Percentiles rank a stretch among this genome's conserved stretches.
Evolutionary conservation across 2,113 vertebrate genomes (phyloP).

Genomic region (Eonycteris spelaea): DNA sequence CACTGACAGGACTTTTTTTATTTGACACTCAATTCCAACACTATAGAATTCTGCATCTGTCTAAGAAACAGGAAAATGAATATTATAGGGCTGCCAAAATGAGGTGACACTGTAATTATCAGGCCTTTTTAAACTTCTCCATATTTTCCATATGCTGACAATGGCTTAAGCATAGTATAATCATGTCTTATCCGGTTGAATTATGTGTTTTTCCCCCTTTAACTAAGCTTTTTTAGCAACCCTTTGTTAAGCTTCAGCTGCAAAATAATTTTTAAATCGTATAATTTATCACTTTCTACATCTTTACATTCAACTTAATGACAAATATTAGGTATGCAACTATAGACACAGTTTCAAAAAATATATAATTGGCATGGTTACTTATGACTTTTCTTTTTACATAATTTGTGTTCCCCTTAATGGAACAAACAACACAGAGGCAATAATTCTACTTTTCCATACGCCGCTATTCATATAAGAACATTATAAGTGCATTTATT

Average conservation of each 20-base stretch:
- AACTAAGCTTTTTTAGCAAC: conserved; percentile 37
- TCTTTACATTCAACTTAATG: conserved; percentile 51
- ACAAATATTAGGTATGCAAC: conserved; percentile 34
- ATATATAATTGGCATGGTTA: neutral
- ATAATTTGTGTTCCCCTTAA: neutral
- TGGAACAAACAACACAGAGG: neutral
- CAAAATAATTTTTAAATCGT: conserved; percentile 68
- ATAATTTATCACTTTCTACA: conserved; percentile 62
- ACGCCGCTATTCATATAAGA: conserved; percentile 69
- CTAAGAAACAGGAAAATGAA: conserved; percentile 45
- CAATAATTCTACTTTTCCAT: conserved; percentile 53
- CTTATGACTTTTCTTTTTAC: neutral
- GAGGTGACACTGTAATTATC: conserved; percentile 73
- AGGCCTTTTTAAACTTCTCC: conserved; percentile 64
- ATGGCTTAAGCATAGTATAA: conserved; percentile 60
- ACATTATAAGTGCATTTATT: conserved; percentile 64
- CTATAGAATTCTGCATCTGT: conserved; percentile 41
- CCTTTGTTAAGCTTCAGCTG: conserved; percentile 69
- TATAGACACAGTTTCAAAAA: neutral
- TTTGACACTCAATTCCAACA: neutral
- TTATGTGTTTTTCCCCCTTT: neutral
- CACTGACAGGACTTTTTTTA: neutral
- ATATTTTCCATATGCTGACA: conserved; percentile 71
- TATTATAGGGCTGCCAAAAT: conserved; percentile 48
- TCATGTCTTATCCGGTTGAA: conserved; percentile 47